phyloP scores from a whole-genome alignment of 2,888 invertebrate genomes.

The Diarsia mendica region DNA sequence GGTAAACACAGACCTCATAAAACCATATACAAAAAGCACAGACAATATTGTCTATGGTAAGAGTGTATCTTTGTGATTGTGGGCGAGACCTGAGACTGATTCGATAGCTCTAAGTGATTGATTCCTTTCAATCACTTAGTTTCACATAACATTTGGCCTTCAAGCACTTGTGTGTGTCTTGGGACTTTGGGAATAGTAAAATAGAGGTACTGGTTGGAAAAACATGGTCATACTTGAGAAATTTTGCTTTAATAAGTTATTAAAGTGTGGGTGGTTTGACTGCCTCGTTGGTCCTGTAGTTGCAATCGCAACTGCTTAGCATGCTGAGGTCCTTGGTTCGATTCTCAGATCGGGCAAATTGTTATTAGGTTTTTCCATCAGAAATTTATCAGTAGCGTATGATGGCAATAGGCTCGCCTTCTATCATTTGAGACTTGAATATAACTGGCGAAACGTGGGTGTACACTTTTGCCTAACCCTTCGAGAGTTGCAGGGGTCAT shows the following conservation, averaged over 20 bases:
- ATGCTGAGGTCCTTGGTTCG: no score
- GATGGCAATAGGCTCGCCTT: no score
- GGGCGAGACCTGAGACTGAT: conserved; percentile 20
- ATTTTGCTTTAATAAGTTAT: neutral
- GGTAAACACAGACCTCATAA: conserved; percentile 16
- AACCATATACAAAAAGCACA: conserved; percentile 9
- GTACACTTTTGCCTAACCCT: no score
- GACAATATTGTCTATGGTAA: conserved; percentile 27
- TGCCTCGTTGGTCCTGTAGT: no score
- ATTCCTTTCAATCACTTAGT: conserved; percentile 39
- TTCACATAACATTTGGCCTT: conserved; percentile 23
- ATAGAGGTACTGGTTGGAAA: neutral
- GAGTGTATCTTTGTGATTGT: neutral
- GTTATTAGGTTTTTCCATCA: neutral
- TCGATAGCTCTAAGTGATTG: conserved; percentile 44
- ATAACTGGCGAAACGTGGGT: no score
- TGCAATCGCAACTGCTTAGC: no score
- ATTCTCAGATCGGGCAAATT: neutral
- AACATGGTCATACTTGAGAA: neutral
- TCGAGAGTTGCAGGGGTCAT: no score
- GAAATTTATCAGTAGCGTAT: neutral
- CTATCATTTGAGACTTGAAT: no score
- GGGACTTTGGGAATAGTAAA: conserved; percentile 9
- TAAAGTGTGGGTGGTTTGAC: no score
- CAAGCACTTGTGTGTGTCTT: neutral